Evolutionary conservation across 2,113 vertebrate genomes (phyloP).

Genomic region (Dicerorhinus sumatrensis): DNA sequence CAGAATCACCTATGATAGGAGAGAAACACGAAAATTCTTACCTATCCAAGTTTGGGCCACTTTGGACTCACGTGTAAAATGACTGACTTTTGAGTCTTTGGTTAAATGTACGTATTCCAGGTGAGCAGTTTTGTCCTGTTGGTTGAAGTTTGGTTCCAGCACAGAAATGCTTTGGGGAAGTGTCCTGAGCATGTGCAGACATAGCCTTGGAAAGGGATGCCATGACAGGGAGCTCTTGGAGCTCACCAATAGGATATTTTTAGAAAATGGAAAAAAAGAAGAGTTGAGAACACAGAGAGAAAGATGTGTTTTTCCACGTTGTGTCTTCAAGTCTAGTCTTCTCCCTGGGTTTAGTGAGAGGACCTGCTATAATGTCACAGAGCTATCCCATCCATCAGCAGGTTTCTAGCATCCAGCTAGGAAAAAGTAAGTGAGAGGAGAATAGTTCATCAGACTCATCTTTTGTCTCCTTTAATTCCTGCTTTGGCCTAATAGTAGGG

Average conservation of each 20-base stretch:
- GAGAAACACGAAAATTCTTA: neutral
- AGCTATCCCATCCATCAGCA: no score
- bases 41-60: neutral
- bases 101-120: neutral
- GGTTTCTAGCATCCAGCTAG: neutral
- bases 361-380: no score
- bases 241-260: neutral
- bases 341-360: neutral
- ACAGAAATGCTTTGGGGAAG: neutral
- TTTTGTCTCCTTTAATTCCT: neutral
- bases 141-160: neutral
- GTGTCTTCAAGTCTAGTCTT: neutral
- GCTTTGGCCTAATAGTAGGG: neutral
- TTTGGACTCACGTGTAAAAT: neutral
- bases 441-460: neutral
- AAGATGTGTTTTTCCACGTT: neutral
- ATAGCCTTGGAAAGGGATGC: neutral
- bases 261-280: neutral
- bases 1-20: neutral
- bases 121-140: neutral
- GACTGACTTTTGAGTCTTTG: neutral
- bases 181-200: neutral
- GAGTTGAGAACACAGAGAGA: neutral
- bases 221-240: neutral
- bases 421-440: neutral